These are phyloP conservation scores for Andrena chrysosceles DNA, from an alignment of 2,888 invertebrate species.

Conservation along the genomic window DNA sequence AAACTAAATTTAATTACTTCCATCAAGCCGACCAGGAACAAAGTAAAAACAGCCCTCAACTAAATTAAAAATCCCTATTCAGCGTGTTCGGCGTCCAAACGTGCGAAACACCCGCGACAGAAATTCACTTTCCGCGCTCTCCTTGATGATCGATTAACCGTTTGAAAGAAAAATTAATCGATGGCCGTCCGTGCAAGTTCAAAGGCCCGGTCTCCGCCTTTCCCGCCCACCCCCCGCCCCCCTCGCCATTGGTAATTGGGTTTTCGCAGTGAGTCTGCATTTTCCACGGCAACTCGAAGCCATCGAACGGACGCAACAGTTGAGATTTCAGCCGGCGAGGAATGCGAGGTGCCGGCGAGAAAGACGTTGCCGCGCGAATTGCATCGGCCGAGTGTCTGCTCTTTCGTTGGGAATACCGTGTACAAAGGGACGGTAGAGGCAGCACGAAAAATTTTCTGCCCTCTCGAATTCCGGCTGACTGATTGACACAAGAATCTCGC, in stretches of 20 bases:
- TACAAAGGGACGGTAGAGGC: constrained; percentile 9
- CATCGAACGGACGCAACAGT: constrained; percentile 51
- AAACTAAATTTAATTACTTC: not conserved
- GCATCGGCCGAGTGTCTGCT: constrained; percentile 13
- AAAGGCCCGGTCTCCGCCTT: constrained; percentile 16
- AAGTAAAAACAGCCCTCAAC: not conserved
- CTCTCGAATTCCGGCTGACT: constrained; percentile 51
- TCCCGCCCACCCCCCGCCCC: not conserved
- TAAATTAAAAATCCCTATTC: not conserved
- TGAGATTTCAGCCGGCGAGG: constrained; percentile 39
- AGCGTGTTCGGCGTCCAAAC: not conserved
- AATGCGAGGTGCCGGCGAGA: constrained; percentile 15
- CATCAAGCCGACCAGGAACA: no score
- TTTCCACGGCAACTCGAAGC: constrained; percentile 24
- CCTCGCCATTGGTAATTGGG: constrained; percentile 35
- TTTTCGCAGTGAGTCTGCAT: constrained; percentile 33
- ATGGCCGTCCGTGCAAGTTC: constrained; percentile 5
- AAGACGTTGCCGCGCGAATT: constrained; percentile 31
- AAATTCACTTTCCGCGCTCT: constrained; percentile 13
- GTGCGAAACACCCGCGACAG: not conserved
- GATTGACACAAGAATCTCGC: constrained; percentile 56
- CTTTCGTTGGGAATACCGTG: constrained; percentile 16
- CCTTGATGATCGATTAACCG: constrained; percentile 32
- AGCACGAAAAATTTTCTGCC: constrained; percentile 38
- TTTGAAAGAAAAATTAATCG: constrained; percentile 40